Evolutionary conservation across 2,113 vertebrate species (phyloP).

Genomic region (Tetraodon nigroviridis): DNA sequence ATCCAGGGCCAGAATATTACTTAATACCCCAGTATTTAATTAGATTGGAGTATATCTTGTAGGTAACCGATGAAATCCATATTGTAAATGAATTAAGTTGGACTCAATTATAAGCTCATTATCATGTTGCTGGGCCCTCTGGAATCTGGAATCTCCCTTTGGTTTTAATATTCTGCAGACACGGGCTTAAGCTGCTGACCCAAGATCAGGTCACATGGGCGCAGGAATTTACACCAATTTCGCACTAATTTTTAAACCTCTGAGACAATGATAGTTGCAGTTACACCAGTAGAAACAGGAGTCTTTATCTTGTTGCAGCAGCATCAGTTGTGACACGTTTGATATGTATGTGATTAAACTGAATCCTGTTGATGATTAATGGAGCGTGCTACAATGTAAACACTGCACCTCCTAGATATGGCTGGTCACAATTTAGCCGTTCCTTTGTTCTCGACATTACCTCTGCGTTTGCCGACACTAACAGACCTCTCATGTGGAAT

Average conservation of each 20-base stretch:
- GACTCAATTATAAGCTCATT: slow-evolving; percentile 37
- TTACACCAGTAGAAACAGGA: background rate
- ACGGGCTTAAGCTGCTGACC: slow-evolving; percentile 35
- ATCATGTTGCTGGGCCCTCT: slow-evolving; percentile 23
- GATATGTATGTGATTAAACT: no score
- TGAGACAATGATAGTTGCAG: slow-evolving; percentile 6
- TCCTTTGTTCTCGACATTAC: background rate
- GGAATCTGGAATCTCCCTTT: slow-evolving; percentile 37
- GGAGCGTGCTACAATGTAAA: slow-evolving; percentile 4
- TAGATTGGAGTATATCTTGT: background rate
- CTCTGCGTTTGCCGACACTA: background rate
- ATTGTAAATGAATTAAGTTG: slow-evolving; percentile 22
- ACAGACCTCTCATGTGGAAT: background rate
- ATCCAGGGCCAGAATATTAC: background rate
- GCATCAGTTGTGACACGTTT: slow-evolving; percentile 8
- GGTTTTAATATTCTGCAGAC: slow-evolving; percentile 24
- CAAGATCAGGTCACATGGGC: slow-evolving; percentile 55
- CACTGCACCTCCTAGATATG: background rate
- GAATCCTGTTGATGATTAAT: slow-evolving; percentile 3
- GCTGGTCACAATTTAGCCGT: slow-evolving; percentile 2
- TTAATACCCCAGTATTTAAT: background rate
- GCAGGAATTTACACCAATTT: slow-evolving; percentile 36
- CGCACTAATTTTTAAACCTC: slow-evolving; percentile 19
- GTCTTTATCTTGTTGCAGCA: slow-evolving; percentile 3
- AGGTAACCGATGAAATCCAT: background rate